A percentile compares a stretch with the other conserved stretches of the same genome.
Conservation (phyloP, 2,113 vertebrate genomes). For the Malurus cyaneus region DNA sequence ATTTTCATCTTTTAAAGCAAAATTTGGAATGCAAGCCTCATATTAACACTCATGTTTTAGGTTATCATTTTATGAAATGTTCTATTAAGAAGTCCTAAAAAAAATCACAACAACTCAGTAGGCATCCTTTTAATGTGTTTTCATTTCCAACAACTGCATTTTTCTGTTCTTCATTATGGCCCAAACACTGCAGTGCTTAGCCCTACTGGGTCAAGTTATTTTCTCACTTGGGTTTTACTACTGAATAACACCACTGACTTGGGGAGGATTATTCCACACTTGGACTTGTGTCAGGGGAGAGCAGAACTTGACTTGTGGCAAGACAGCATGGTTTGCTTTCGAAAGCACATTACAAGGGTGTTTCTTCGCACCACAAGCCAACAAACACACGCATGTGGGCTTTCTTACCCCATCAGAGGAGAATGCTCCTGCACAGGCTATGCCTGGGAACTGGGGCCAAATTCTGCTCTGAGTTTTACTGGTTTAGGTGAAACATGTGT, state of each 20-base stretch:
- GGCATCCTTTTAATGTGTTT: constrained; percentile 54
- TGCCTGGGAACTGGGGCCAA: neutral
- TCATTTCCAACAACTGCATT: constrained; percentile 50
- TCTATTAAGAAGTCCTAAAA: constrained; percentile 50
- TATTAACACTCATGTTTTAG: constrained; percentile 29
- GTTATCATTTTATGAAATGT: constrained; percentile 32
- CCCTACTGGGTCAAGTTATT: constrained; percentile 56
- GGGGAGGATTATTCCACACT: constrained; percentile 36
- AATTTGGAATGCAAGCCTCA: neutral
- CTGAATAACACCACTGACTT: constrained; percentile 14
- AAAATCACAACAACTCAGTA: constrained; percentile 34
- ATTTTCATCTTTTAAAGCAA: constrained; percentile 51
- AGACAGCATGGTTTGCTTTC: constrained; percentile 32
- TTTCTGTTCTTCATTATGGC: constrained; percentile 44
- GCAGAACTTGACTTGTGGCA: constrained; percentile 40
- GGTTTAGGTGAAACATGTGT: neutral
- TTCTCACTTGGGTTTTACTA: constrained; percentile 61
- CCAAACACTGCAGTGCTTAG: constrained; percentile 30
- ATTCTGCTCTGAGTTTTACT: neutral
- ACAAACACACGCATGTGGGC: neutral
- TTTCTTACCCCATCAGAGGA: neutral
- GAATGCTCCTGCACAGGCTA: neutral
- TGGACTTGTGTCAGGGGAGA: constrained; percentile 41
- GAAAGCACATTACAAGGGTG: constrained; percentile 30
- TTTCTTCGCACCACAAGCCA: constrained; percentile 36